Evolutionary conservation across 2,888 invertebrate species (phyloP).

Genomic region (Pristionchus entomophagus): DNA sequence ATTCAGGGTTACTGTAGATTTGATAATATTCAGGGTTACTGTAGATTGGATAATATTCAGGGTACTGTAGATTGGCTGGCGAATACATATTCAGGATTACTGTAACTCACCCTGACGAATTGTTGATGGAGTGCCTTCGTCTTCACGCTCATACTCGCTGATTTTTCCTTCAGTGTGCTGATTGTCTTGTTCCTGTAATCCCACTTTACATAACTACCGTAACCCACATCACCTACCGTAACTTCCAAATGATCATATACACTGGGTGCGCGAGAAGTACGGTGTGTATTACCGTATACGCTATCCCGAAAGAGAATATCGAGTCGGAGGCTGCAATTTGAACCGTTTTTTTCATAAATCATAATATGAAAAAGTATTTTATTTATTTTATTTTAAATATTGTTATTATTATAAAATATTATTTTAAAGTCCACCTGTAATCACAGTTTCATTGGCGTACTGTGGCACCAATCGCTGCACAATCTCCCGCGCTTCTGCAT

Average conservation of each 20-base stretch:
- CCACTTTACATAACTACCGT: neutral
- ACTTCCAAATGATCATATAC: conserved; percentile 1
- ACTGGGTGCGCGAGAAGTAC: conserved; percentile 3
- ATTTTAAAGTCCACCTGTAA: neutral
- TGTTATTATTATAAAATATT: too few relatives aligned
- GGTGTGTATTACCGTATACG: neutral
- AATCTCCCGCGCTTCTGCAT: neutral
- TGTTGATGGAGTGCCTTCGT: neutral
- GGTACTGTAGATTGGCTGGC: too few relatives aligned
- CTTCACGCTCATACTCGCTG: neutral
- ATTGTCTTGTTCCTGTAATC: conserved; percentile 12
- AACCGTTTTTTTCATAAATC: neutral
- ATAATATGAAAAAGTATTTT: neutral
- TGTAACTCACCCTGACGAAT: neutral
- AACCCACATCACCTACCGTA: neutral
- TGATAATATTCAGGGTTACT: too few relatives aligned
- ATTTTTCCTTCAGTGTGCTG: neutral
- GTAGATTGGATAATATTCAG: too few relatives aligned
- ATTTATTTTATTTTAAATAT: neutral
- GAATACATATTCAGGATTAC: too few relatives aligned
- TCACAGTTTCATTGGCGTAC: conserved; percentile 5
- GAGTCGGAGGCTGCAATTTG: neutral
- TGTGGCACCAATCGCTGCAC: neutral
- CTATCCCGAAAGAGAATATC: neutral
- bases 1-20: too few relatives aligned